Percentiles rank a stretch among this genome's conserved stretches.
These are phyloP conservation scores for Bellardia pandia DNA, from an alignment of 2,888 invertebrate species.

Conservation along the genomic window DNA sequence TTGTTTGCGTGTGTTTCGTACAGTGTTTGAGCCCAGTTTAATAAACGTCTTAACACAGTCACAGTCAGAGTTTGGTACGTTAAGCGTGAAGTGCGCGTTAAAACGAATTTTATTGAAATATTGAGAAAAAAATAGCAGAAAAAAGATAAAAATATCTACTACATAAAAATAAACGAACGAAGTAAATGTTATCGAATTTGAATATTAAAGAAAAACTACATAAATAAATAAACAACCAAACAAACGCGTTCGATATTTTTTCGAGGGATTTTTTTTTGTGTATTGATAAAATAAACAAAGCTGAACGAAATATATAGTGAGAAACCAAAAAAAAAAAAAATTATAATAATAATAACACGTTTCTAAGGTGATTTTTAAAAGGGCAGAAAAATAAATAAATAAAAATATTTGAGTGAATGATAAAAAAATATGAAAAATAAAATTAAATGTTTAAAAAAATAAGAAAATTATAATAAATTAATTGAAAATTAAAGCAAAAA, in stretches of 20 bases:
- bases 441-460: too few species aligned
- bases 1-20: slow-evolving; percentile 20
- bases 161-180: slow-evolving; percentile 20
- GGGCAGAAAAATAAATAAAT: slow-evolving; percentile 30
- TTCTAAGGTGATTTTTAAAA: slow-evolving; percentile 64
- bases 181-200: slow-evolving; percentile 29
- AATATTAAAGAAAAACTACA: slow-evolving; percentile 15
- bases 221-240: slow-evolving; percentile 21
- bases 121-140: neutral
- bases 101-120: neutral
- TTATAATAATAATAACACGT: slow-evolving; percentile 32
- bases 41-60: slow-evolving; percentile 67
- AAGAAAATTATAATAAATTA: neutral
- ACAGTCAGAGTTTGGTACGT: slow-evolving; percentile 75
- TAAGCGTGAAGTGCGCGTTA: slow-evolving; percentile 73
- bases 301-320: neutral
- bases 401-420: neutral
- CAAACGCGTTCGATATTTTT: slow-evolving; percentile 42
- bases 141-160: neutral
- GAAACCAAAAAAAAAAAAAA: neutral
- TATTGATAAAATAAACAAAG: slow-evolving; percentile 62
- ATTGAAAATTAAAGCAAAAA: neutral
- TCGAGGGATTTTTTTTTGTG: slow-evolving; percentile 14
- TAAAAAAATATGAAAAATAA: neutral
- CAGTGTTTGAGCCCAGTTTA: slow-evolving; percentile 74